Base-by-base conservation (phyloP, 2,888 invertebrate species). In the Epirrita christyi region DNA sequence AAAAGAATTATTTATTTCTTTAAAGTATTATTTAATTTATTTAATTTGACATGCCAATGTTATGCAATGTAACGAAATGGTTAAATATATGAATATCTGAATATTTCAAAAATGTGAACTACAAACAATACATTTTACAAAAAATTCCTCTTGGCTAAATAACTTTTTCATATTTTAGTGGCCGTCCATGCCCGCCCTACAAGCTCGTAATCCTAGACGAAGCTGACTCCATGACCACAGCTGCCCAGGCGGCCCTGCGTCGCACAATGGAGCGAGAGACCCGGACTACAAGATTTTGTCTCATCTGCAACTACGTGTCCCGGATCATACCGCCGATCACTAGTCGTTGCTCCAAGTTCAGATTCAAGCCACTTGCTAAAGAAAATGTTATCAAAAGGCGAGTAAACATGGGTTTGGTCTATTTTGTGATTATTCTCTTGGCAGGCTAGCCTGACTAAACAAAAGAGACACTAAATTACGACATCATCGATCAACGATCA, bases 251-350 rank as follows among this genome's bases (percentile, higher is more conserved):
- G 8, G 99, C 99, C 0, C 89, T 99, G 14, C 94, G 99, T 61
- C 94, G 99, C 60, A 99, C 98, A 0, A 99, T 99, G 97, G 99
- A 99, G 82, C 96, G 96, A 72, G 97, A 99, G 84, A 97, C 98
- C 0, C 95, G 96, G 68, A 97, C 97, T 2, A 99, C 99, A 0
- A 93, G 99, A 43, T 99, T 99, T 87, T 99, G 99, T 84, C 93
- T 99, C 21, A 97, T 99, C 70, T 99, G 99, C 88, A 99, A 99
- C 85, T 99, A 99, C 83, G 97, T 99, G 0, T 98, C 98, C 0
- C 94, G 98, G 50, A 99, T 99, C 61, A 99, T 99, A 74, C 98
- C 98, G 63, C 99, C 99, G 0, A 94, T 99, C 42, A 98, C 99
- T 0, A 99, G 99, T 2, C 94, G 99, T 75, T 99, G 99, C 85